Base-by-base conservation (phyloP, 2,113 vertebrate genomes). In the Neolamprologus ventralis region DNA sequence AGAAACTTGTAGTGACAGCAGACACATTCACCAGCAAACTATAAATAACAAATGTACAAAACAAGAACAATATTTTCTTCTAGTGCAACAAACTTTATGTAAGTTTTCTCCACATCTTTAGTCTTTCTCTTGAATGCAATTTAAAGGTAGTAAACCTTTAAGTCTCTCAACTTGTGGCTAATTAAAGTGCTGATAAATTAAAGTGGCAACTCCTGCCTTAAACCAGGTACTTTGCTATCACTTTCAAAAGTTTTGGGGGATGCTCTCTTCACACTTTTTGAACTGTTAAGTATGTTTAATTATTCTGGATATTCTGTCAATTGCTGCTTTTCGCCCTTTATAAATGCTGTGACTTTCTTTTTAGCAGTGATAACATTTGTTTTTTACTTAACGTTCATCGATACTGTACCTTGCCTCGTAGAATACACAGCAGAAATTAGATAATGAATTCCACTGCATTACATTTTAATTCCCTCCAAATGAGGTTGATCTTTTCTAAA, bases 381-480 rank as follows among this genome's bases (percentile, higher is more conserved):
- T 84, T 75, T 87, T 45, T 28, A 26, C 17, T 57, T 7, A 68
- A 47, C 7, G 31, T 81, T 88, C 42, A 80, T 57, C 47, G 55
- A 86, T 75, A 75, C 53, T 58, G 55, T 51, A 85, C 85, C 40
- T 75, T 78, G 57, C 71, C 53, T 90, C 9, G 12, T 45, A 82
- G 54, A 90, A 92, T 80, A 87, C 79, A 82, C 86, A 88, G 33
- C 19, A 42, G 79, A 83, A 91, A 89, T 83, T 23, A 85, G 82
- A 87, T 92, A 93, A 94, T 93, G 60, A 90, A 94, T 94, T 90
- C 85, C 73, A 68, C 63, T 33, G 78, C 28, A 84, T 90, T 91
- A 92, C 84, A 90, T 86, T 94, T 91, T 89, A 95, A 94, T 93
- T 91, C 83, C 71, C 31, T 89, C 83, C 87, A 93, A 94, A 94